These are phyloP conservation scores for Loriculus beryllinus DNA, from an alignment of 2,797 vertebrate genomes.

Conservation along the genomic window DNA sequence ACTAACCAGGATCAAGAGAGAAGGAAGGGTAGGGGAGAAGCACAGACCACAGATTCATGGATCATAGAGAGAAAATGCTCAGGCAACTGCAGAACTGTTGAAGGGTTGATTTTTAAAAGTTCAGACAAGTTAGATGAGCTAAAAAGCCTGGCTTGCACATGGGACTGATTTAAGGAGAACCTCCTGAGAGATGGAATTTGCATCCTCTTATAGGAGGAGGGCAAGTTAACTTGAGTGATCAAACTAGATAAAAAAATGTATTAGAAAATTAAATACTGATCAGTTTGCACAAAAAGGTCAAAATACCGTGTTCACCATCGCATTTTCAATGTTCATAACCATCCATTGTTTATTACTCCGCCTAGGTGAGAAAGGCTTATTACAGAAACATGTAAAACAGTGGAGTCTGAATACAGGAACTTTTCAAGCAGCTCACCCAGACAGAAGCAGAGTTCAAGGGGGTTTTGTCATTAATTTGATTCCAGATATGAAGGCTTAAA, in stretches of 20 bases:
- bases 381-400: accelerated
- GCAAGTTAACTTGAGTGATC: not conserved
- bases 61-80: not conserved
- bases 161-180: not conserved
- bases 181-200: not conserved
- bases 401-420: not conserved
- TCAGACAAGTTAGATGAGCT: not conserved
- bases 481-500: not conserved
- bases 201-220: not conserved
- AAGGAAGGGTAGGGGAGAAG: not conserved
- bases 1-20: not conserved
- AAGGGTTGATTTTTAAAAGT: not conserved
- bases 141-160: not conserved
- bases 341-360: not conserved
- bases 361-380: not conserved
- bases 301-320: not conserved
- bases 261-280: not conserved
- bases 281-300: not conserved
- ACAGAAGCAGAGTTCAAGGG: not conserved
- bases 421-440: not conserved
- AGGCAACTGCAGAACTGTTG: not conserved
- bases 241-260: not conserved
- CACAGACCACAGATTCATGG: not conserved
- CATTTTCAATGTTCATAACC: not conserved
- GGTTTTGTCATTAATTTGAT: not conserved